phyloP scores from a whole-genome alignment of 2,113 vertebrate genomes.

The Chaetorhynchus papuensis region DNA sequence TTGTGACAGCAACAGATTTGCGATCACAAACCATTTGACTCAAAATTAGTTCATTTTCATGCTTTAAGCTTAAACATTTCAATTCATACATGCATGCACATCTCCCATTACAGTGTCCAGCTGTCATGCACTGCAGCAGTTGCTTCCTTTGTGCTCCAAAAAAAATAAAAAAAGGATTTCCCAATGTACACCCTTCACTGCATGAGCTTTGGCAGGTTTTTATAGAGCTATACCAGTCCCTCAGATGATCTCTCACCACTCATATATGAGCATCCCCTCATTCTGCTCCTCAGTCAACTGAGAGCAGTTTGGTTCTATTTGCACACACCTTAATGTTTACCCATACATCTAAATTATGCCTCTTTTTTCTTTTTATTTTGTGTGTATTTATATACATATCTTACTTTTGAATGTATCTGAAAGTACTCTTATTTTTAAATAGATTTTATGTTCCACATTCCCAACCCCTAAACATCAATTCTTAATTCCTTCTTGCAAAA shows the following conservation, averaged over 20 bases:
- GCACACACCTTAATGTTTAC: not conserved
- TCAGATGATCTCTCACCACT: not conserved
- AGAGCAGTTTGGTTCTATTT: not conserved
- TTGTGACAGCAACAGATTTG: not conserved
- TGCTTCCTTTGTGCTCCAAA: not conserved
- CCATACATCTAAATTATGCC: not conserved
- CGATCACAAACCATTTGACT: not conserved
- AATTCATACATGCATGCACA: not conserved
- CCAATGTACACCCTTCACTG: not conserved
- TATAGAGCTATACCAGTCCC: not conserved
- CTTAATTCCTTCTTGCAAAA: not conserved
- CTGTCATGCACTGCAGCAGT: not conserved
- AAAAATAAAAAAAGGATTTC: not conserved
- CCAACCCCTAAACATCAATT: not conserved
- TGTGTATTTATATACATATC: not conserved
- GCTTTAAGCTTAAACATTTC: not conserved
- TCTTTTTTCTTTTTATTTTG: not conserved
- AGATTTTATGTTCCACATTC: not conserved
- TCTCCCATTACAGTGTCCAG: not conserved
- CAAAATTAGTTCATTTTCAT: not conserved
- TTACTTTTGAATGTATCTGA: not conserved
- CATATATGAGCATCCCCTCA: not conserved
- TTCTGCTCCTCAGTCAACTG: not conserved
- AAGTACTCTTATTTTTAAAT: not conserved
- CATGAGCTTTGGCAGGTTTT: not conserved